Evolutionary conservation across 2,113 vertebrate genomes (phyloP).

Genomic region (Dromaius novaehollandiae): DNA sequence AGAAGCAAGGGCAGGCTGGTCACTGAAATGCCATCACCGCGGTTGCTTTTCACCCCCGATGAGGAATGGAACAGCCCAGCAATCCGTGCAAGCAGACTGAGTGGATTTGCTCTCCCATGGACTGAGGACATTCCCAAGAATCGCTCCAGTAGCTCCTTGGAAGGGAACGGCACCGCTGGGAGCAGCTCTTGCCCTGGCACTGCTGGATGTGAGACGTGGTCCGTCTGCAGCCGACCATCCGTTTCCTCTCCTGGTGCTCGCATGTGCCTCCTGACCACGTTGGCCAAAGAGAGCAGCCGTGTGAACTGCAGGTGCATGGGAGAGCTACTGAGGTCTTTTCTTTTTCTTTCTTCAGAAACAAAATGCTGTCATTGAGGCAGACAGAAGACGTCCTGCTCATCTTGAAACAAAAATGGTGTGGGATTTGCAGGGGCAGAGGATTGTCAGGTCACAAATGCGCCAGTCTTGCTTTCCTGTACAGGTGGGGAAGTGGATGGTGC

Average conservation of each 20-base stretch:
- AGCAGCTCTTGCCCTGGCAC: too few species aligned
- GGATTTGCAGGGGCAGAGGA: neutral
- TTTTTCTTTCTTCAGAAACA: neutral
- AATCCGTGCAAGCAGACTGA: too few species aligned
- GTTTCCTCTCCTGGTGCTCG: too few species aligned
- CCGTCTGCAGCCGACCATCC: too few species aligned
- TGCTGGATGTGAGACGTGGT: too few species aligned
- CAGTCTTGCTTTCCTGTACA: neutral
- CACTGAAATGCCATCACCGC: too few species aligned
- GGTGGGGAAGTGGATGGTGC: fast-evolving
- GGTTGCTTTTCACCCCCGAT: too few species aligned
- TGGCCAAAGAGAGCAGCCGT: neutral
- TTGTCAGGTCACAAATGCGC: neutral
- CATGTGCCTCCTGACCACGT: neutral
- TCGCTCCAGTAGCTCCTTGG: too few species aligned
- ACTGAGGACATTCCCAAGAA: too few species aligned
- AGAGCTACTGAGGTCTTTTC: neutral
- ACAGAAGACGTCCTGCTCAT: neutral
- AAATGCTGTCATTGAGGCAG: neutral
- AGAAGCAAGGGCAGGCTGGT: neutral
- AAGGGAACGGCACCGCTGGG: too few species aligned
- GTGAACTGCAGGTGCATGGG: fast-evolving
- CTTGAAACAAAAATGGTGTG: neutral
- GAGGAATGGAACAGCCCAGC: neutral
- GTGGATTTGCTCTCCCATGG: too few species aligned